These are phyloP conservation scores for Diaperis boleti DNA, from an alignment of 2,888 invertebrate genomes.

Conservation along the genomic window DNA sequence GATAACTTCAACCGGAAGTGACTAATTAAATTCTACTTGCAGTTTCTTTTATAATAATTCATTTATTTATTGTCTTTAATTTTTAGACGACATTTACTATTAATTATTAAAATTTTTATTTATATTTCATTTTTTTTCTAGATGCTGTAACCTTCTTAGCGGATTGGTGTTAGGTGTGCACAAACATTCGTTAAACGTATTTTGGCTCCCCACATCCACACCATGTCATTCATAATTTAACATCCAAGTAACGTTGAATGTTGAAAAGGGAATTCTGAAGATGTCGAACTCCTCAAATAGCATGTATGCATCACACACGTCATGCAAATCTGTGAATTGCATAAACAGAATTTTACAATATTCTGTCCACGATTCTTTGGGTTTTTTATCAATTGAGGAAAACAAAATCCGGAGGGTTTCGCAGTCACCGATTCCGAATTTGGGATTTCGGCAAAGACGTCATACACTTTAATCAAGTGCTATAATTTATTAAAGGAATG, in stretches of 20 bases:
- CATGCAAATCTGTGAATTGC: constrained; percentile 49
- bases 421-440: constrained; percentile 5
- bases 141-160: too few relatives aligned
- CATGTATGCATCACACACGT: constrained; percentile 48
- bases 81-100: too few relatives aligned
- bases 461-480: constrained; percentile 19
- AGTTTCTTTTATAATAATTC: too few relatives aligned
- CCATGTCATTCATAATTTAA: not conserved
- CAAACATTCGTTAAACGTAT: not conserved
- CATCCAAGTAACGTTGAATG: not conserved
- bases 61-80: too few relatives aligned
- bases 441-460: not conserved
- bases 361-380: constrained; percentile 40
- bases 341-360: constrained; percentile 52
- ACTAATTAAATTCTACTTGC: too few relatives aligned
- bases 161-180: too few relatives aligned
- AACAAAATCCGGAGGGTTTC: constrained; percentile 33
- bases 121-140: too few relatives aligned
- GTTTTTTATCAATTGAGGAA: constrained; percentile 40
- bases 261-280: not conserved
- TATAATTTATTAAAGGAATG: constrained; percentile 39
- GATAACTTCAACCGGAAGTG: too few relatives aligned
- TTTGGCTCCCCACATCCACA: not conserved
- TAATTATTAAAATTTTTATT: too few relatives aligned
- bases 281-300: constrained; percentile 43